phyloP scores from a whole-genome alignment of 2,113 vertebrate genomes.

The Pagrus major region DNA sequence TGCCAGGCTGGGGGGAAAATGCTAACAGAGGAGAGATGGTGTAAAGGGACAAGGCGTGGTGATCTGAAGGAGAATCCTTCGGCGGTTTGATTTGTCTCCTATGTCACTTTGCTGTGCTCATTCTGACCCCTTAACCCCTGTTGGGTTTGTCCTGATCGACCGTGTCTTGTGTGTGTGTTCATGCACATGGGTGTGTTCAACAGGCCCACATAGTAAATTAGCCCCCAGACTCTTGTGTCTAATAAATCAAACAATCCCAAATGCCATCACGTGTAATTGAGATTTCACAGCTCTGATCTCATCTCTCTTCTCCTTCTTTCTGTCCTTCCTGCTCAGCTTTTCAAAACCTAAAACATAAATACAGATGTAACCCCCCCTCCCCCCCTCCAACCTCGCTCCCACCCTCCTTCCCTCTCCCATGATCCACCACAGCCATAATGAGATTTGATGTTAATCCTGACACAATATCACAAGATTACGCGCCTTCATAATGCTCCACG shows the following conservation, averaged over 20 bases:
- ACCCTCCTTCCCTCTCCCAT: slow-evolving; percentile 16
- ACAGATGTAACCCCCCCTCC: background rate
- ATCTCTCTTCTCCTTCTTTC: slow-evolving; percentile 27
- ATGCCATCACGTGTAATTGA: slow-evolving; percentile 68
- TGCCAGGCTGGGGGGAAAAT: slow-evolving; percentile 13
- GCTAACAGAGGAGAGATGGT: slow-evolving; percentile 30
- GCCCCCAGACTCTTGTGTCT: slow-evolving; percentile 19
- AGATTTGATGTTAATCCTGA: slow-evolving; percentile 82
- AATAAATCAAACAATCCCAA: slow-evolving; percentile 32
- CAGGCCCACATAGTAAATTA: slow-evolving; percentile 35
- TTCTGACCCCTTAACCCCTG: slow-evolving; percentile 45
- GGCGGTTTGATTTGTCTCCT: slow-evolving; percentile 46
- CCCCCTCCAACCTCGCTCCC: slow-evolving; percentile 8
- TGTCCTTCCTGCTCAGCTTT: background rate
- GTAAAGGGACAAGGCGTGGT: slow-evolving; percentile 22
- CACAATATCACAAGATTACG: slow-evolving; percentile 83
- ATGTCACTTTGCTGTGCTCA: slow-evolving; percentile 3
- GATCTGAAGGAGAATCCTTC: background rate
- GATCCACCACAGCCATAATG: slow-evolving; percentile 69
- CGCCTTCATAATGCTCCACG: slow-evolving; percentile 48
- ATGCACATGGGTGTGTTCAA: slow-evolving; percentile 7
- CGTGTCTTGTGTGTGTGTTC: background rate
- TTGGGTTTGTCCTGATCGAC: background rate
- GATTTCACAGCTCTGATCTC: slow-evolving; percentile 71
- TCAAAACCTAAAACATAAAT: slow-evolving; percentile 35